Percentiles rank a stretch among this genome's conserved stretches.
phyloP scores from a whole-genome alignment of 2,113 vertebrate genomes.

The Myodes glareolus region DNA sequence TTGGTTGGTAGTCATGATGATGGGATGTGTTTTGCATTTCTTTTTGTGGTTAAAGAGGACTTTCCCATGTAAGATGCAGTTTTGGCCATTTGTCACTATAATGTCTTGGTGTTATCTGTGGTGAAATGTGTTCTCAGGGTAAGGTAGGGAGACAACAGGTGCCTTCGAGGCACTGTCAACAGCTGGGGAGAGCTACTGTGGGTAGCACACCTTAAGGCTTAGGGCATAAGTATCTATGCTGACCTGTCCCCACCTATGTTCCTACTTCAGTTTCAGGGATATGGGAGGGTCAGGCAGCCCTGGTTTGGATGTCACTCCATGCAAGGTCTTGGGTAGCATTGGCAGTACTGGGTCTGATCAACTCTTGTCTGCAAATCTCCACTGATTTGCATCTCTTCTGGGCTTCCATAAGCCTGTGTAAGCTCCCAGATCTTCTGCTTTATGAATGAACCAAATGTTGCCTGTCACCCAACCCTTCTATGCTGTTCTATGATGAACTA shows the following conservation, averaged over 20 bases:
- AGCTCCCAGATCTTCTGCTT: not conserved
- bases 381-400: not conserved
- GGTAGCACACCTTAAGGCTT: not conserved
- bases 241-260: not conserved
- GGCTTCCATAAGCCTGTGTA: not conserved
- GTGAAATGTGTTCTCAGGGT: not conserved
- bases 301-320: too few relatives aligned
- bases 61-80: too few relatives aligned
- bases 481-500: too few relatives aligned
- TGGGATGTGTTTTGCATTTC: not conserved
- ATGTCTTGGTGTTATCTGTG: not conserved
- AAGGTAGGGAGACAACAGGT: not conserved
- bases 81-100: too few relatives aligned
- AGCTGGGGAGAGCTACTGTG: not conserved
- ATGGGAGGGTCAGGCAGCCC: accelerated
- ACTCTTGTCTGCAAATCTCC: not conserved
- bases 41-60: not conserved
- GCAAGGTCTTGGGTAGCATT: too few relatives aligned
- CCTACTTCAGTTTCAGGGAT: too few relatives aligned
- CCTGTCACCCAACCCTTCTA: not conserved
- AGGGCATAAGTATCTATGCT: not conserved
- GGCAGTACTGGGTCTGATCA: not conserved
- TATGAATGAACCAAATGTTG: not conserved
- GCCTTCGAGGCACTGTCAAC: not conserved
- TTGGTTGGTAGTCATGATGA: not conserved